Percentiles rank a stretch among this genome's conserved stretches.
Conservation (phyloP, 2,888 invertebrate species). For the Amiota communis region DNA sequence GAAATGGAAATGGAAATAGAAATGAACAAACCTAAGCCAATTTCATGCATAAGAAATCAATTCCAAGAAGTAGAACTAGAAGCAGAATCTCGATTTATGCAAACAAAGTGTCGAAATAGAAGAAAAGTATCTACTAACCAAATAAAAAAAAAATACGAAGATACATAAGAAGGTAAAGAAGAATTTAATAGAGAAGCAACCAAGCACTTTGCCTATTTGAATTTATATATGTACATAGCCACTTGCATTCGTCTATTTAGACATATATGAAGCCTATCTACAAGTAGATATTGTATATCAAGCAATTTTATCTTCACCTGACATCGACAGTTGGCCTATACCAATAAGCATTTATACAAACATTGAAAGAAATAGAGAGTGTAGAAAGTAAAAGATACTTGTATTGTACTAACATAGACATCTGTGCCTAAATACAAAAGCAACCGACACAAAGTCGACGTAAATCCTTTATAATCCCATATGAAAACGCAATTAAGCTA, state of each 20-base stretch:
- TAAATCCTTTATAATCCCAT: constrained; percentile 26
- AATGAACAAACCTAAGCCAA: background rate
- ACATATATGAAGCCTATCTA: background rate
- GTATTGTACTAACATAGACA: too few species aligned
- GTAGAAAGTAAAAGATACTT: too few species aligned
- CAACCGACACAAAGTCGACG: constrained; percentile 10
- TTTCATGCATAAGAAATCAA: constrained; percentile 6
- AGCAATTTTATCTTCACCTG: background rate
- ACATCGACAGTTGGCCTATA: background rate
- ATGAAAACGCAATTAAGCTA: constrained; percentile 28
- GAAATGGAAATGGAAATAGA: background rate
- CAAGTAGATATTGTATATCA: background rate
- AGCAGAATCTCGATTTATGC: background rate
- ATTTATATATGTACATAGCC: too few species aligned
- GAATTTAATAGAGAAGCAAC: too few species aligned
- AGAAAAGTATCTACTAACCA: background rate
- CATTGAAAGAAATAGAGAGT: too few species aligned
- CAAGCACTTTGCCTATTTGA: too few species aligned
- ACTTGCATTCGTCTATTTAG: too few species aligned
- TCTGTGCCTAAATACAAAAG: background rate
- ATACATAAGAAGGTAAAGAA: background rate
- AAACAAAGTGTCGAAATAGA: background rate
- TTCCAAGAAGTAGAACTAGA: background rate
- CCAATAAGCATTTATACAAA: too few species aligned
- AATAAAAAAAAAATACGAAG: background rate